phyloP scores from a whole-genome alignment of 2,797 vertebrate species.

The Otolemur crassicaudatus region DNA sequence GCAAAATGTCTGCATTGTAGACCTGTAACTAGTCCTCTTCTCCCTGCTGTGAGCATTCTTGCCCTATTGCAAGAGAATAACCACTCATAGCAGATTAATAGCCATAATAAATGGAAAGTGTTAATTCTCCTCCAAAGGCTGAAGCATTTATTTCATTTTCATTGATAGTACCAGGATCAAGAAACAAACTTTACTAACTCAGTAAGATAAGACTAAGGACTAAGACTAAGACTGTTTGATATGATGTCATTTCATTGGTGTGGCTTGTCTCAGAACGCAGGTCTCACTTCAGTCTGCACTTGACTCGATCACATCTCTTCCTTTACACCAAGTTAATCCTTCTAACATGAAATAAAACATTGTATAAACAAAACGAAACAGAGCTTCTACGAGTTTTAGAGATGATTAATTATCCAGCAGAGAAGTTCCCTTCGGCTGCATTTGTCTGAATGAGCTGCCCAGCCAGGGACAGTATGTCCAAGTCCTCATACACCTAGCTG shows the following conservation, averaged over 20 bases:
- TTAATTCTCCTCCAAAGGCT: background rate
- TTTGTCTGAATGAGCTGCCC: background rate
- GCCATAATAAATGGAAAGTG: background rate
- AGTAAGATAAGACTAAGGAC: background rate
- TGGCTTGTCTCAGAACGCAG: background rate
- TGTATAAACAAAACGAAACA: background rate
- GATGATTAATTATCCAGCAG: background rate
- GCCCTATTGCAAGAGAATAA: background rate
- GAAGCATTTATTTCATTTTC: background rate
- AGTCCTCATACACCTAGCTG: background rate
- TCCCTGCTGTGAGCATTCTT: background rate
- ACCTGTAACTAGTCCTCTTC: background rate
- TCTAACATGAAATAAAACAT: background rate
- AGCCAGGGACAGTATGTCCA: background rate
- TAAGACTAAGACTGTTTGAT: background rate
- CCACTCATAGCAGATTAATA: background rate
- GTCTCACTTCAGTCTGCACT: conserved; percentile 5
- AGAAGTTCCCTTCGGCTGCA: background rate
- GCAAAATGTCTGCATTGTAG: background rate
- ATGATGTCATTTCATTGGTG: background rate
- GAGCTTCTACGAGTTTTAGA: background rate
- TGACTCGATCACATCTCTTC: background rate
- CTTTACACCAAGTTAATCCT: conserved; percentile 25
- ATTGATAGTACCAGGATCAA: background rate
- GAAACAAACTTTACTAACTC: background rate